phyloP scores from a whole-genome alignment of 2,888 invertebrate genomes.

The Metallyticus violacea region DNA sequence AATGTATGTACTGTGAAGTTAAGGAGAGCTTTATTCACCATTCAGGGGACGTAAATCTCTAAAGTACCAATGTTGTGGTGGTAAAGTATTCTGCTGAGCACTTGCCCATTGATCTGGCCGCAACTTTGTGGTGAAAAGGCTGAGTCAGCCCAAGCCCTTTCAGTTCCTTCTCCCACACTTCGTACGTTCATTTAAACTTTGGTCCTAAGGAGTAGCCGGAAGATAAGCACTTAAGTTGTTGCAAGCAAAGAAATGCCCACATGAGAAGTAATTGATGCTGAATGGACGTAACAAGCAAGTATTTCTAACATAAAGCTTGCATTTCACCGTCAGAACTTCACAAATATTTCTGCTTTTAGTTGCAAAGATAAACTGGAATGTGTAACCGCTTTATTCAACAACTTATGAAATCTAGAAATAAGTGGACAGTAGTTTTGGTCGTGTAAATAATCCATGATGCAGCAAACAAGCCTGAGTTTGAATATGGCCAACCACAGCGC shows the following conservation, averaged over 20 bases:
- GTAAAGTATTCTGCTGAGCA: not conserved
- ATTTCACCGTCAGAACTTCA: too few species aligned
- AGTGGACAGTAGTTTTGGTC: too few species aligned
- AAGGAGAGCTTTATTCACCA: not conserved
- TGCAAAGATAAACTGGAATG: not conserved
- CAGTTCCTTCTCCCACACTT: not conserved
- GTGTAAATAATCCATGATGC: too few species aligned
- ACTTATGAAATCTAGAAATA: too few species aligned
- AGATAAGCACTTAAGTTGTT: not conserved
- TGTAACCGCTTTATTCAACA: too few species aligned
- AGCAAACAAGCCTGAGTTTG: too few species aligned
- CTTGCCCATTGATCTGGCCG: not conserved
- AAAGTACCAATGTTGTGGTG: not conserved
- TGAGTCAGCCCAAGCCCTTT: not conserved
- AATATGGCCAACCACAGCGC: too few species aligned
- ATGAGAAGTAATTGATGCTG: not conserved
- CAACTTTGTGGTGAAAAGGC: not conserved
- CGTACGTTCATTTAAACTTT: too few species aligned
- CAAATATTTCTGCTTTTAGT: not conserved
- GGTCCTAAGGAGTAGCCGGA: too few species aligned
- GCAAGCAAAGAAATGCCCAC: not conserved
- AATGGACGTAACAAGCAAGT: not conserved
- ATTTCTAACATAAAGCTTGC: not conserved
- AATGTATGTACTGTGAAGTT: too few species aligned
- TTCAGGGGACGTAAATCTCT: not conserved